Evolutionary conservation across 2,113 vertebrate species (phyloP).

Genomic region (Chloebia gouldiae): DNA sequence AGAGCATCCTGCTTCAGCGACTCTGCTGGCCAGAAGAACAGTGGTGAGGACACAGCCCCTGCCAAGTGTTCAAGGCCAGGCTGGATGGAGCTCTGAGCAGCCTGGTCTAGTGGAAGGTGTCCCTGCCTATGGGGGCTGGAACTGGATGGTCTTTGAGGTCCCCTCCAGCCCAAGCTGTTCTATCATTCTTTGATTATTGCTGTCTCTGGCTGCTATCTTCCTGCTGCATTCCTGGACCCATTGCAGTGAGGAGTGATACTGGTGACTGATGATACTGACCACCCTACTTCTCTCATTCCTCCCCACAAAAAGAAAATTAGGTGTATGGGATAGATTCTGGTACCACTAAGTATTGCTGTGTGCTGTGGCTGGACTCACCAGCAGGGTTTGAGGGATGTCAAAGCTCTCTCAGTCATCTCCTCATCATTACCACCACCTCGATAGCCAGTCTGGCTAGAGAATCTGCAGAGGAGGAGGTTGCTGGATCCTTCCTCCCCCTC

Average conservation of each 20-base stretch:
- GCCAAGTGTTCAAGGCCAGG: background rate
- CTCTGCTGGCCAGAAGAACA: background rate
- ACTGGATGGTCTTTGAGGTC: background rate
- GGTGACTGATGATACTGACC: background rate
- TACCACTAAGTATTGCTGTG: background rate
- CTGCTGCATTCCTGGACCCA: background rate
- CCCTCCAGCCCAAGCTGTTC: background rate
- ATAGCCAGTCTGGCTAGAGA: background rate
- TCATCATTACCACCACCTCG: accelerated
- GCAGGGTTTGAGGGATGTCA: background rate
- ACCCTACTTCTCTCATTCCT: background rate
- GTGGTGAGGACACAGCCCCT: background rate
- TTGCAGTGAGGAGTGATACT: background rate
- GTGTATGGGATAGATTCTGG: background rate
- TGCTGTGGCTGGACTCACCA: background rate
- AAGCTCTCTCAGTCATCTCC: background rate
- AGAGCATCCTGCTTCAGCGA: background rate
- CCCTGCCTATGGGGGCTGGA: background rate
- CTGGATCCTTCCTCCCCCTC: background rate
- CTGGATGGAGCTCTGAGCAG: background rate
- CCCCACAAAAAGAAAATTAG: background rate
- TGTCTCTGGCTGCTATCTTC: background rate
- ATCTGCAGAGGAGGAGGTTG: background rate
- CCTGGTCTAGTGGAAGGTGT: background rate
- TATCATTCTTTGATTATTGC: background rate